These are phyloP conservation scores for Hylomyscus alleni DNA, from an alignment of 2,797 vertebrate species.

Conservation along the genomic window DNA sequence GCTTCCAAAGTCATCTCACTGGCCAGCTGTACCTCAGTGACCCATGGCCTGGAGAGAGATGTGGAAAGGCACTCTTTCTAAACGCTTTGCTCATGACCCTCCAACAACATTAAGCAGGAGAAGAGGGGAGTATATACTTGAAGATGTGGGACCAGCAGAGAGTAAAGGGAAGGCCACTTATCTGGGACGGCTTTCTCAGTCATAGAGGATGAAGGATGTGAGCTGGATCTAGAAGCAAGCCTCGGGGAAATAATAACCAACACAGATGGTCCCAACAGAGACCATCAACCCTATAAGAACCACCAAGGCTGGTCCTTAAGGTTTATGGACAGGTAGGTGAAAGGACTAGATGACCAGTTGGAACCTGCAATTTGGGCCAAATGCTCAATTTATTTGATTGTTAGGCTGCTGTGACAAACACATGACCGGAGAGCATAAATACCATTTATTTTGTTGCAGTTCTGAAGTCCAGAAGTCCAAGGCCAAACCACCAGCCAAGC, in stretches of 20 bases:
- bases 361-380: not conserved
- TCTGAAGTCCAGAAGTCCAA: not conserved
- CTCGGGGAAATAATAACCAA: not conserved
- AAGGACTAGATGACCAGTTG: not conserved
- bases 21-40: not conserved
- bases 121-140: not conserved
- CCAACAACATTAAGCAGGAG: not conserved
- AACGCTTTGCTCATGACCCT: not conserved
- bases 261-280: not conserved
- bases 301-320: not conserved
- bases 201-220: not conserved
- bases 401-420: not conserved
- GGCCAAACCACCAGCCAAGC: not conserved
- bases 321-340: not conserved
- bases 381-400: not conserved
- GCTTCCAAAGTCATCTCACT: not conserved
- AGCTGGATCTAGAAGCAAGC: not conserved
- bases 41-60: not conserved
- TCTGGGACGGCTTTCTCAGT: not conserved
- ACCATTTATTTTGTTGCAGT: not conserved
- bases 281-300: not conserved
- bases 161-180: not conserved
- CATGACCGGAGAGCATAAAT: not conserved
- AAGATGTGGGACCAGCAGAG: not conserved
- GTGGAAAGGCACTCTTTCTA: not conserved